These are phyloP conservation scores for Blennius ocellaris DNA, from an alignment of 2,113 vertebrate species.

Conservation along the genomic window DNA sequence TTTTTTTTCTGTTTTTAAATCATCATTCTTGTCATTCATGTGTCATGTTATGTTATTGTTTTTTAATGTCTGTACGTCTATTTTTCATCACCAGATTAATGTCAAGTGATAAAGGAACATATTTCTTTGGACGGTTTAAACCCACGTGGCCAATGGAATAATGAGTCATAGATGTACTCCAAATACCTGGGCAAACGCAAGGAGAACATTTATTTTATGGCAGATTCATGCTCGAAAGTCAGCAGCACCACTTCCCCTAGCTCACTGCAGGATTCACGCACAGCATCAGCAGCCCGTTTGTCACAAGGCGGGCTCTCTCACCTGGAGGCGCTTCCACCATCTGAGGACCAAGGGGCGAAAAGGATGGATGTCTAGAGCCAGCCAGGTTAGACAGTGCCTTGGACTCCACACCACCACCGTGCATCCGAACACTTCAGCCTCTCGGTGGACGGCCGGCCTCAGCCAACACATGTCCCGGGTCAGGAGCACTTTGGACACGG, in stretches of 20 bases:
- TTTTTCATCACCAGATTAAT: constrained; percentile 58
- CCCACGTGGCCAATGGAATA: constrained; percentile 75
- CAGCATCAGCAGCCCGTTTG: constrained; percentile 52
- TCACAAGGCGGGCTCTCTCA: constrained; percentile 40
- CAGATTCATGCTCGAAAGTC: constrained; percentile 79
- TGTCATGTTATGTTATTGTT: background rate
- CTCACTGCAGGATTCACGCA: constrained; percentile 77
- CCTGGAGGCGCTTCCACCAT: constrained; percentile 68
- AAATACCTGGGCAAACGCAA: constrained; percentile 82
- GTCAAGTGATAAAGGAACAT: constrained; percentile 21
- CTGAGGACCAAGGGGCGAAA: constrained; percentile 76
- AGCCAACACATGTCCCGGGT: constrained; percentile 91
- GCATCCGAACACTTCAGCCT: constrained; percentile 86
- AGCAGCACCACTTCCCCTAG: constrained; percentile 61
- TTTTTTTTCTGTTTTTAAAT: no score
- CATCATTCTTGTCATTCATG: background rate
- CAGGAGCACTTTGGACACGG: constrained; percentile 90
- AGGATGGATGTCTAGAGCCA: constrained; percentile 72
- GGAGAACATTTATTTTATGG: constrained; percentile 82
- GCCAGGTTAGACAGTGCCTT: constrained; percentile 62
- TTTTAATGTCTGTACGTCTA: background rate
- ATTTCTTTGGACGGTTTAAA: constrained; percentile 45
- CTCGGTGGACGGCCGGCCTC: constrained; percentile 84
- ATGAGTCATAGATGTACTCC: constrained; percentile 86
- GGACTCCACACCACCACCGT: constrained; percentile 81